A percentile compares a stretch with the other conserved stretches of the same genome.
Conservation (phyloP, 2,888 invertebrate species). For the Chrysina gloriosa region DNA sequence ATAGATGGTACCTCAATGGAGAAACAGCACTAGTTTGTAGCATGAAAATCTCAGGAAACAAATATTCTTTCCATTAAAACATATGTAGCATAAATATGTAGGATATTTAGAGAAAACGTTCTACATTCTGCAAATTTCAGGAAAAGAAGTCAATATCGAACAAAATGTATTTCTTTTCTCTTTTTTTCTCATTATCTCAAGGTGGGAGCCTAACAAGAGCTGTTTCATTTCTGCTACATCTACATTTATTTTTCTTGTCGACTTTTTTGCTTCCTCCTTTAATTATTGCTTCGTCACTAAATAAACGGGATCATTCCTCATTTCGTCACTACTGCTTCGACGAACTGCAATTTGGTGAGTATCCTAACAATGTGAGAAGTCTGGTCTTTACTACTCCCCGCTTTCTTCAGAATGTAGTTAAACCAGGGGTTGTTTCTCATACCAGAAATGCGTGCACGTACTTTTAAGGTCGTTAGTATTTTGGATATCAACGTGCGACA, state of each 20-base stretch:
- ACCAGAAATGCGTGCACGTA: conserved; percentile 73
- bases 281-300: conserved; percentile 53
- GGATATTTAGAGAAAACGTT: too few species aligned
- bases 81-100: too few species aligned
- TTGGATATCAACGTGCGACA: conserved; percentile 78
- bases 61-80: too few species aligned
- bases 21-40: too few species aligned
- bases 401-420: conserved; percentile 50
- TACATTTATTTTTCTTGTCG: conserved; percentile 46
- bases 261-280: conserved; percentile 43
- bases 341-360: conserved; percentile 37
- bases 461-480: conserved; percentile 77
- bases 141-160: too few species aligned
- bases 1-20: too few species aligned
- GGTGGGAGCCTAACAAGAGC: conserved; percentile 44
- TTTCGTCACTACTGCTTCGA: conserved; percentile 31
- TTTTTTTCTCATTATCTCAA: conserved; percentile 37
- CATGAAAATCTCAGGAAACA: too few species aligned
- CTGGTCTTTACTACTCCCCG: conserved; percentile 53
- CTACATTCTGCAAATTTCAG: too few species aligned
- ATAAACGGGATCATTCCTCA: conserved; percentile 38
- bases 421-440: conserved; percentile 79
- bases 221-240: conserved; percentile 51
- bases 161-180: conserved; percentile 42
- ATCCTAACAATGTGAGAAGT: conserved; percentile 46